phyloP scores from a whole-genome alignment of 2,113 vertebrate species.

The Sinosuthora webbiana region DNA sequence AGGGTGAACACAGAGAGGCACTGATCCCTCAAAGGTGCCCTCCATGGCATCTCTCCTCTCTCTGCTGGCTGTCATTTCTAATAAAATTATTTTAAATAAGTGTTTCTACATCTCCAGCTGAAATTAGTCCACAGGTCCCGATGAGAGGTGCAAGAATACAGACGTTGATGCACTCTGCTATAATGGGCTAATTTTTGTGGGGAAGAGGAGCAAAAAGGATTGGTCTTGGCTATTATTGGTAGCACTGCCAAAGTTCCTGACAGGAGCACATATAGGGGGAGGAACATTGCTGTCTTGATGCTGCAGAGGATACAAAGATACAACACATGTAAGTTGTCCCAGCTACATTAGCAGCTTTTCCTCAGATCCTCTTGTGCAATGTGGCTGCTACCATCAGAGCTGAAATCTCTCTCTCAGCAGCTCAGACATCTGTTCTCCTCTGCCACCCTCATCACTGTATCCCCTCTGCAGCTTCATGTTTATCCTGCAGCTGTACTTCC shows the following conservation, averaged over 20 bases:
- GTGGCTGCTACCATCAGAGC: neutral
- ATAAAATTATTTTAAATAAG: neutral
- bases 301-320: neutral
- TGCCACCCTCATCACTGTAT: neutral
- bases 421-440: neutral
- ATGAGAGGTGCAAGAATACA: neutral
- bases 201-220: neutral
- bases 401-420: neutral
- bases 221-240: neutral
- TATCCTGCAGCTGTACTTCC: neutral
- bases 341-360: neutral
- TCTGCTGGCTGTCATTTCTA: neutral
- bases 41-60: neutral
- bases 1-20: neutral
- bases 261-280: neutral
- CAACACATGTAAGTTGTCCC: fast-evolving
- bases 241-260: neutral
- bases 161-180: neutral
- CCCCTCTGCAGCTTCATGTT: neutral
- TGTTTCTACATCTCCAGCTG: neutral
- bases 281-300: neutral
- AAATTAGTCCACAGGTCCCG: neutral
- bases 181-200: neutral
- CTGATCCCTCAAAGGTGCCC: neutral
- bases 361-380: neutral